Evolutionary conservation across 64 coral and sea anemone species (phyloP), one percentile per base, ranked within the genome.

Genomic region (Trachythela sp.): DNA sequence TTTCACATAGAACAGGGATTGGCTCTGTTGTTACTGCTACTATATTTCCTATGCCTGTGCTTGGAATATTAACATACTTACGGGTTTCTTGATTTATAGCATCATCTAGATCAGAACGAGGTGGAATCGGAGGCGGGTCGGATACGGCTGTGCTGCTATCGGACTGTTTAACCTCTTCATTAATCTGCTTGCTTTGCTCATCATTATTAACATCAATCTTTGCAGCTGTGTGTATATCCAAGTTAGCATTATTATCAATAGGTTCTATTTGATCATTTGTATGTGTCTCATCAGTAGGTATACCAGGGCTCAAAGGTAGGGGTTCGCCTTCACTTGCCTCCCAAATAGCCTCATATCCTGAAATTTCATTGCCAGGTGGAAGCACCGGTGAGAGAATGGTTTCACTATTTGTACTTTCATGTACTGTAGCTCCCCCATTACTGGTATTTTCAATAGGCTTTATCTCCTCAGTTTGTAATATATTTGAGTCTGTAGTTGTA

Each of bases 311-410:
- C 34, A 37, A 37, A 37, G 75, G 75, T 8, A 37, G 33, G 20
- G 75, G 75, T 36, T 80, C 75, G 15, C 75, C 75, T 80, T 80
- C 75, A 37, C 33, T 37, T 37, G 75, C 75, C 37, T 80, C 75
- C 75, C 75, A 80, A 37, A 80, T 37, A 18, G 75, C 9, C 8
- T 80, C 75, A 36, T 80, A 80, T 11, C 49, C 22, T 52, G 49
- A 52, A n/a, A 26, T 0, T 8, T 64, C 26, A 20, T 4, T 27
- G 26, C 24, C 56, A 64, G 56, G 26, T n/a, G 56, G 24, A 64
- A 64, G 56, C 31, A 20, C 10, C 0, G 75, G 75, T 18, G 33
- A 38, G 37, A 80, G 13, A 30, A 35, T 27, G 24, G 75, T 37
- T 80, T 30, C 75, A 36, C 9, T 30, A 36, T 80, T 39, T 37